A percentile compares a stretch with the other conserved stretches of the same genome.
These are phyloP conservation scores for Fopius arisanus DNA, from an alignment of 1,140 invertebrate species.

Conservation along the genomic window DNA sequence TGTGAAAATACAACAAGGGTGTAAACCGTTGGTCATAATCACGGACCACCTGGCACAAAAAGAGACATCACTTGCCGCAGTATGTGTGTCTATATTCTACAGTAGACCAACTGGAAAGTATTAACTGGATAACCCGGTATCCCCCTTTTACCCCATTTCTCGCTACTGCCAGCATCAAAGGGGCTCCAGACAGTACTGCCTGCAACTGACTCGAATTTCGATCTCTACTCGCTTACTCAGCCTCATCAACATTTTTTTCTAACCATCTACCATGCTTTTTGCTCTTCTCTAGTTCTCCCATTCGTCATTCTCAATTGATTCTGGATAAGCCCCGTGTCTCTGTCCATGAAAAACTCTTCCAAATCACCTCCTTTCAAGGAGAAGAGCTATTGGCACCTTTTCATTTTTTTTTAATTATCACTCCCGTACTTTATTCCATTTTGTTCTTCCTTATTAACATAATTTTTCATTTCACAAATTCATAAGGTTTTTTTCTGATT, in stretches of 20 bases:
- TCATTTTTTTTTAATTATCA: too few relatives aligned
- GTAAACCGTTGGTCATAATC: slow-evolving; percentile 12
- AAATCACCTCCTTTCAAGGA: background rate
- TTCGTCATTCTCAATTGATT: slow-evolving; percentile 14
- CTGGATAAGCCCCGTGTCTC: background rate
- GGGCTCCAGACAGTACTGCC: background rate
- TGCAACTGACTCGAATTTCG: background rate
- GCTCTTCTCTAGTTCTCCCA: background rate
- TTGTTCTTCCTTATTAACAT: too few relatives aligned
- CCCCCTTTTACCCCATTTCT: background rate
- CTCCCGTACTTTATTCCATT: too few relatives aligned
- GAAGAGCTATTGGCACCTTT: background rate
- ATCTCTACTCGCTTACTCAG: background rate
- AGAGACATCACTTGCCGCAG: slow-evolving; percentile 21
- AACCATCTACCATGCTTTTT: background rate
- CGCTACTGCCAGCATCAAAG: slow-evolving; percentile 14
- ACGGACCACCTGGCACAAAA: slow-evolving; percentile 24
- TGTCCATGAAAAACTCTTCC: background rate
- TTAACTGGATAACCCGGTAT: slow-evolving; percentile 18
- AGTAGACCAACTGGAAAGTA: slow-evolving; percentile 23
- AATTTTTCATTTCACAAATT: too few relatives aligned
- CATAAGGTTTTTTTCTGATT: too few relatives aligned
- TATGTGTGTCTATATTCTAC: background rate
- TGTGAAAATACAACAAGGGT: slow-evolving; percentile 15
- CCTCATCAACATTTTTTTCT: background rate